These are phyloP conservation scores for Dasypogon diadema DNA, from an alignment of 2,888 invertebrate genomes.

Conservation along the genomic window DNA sequence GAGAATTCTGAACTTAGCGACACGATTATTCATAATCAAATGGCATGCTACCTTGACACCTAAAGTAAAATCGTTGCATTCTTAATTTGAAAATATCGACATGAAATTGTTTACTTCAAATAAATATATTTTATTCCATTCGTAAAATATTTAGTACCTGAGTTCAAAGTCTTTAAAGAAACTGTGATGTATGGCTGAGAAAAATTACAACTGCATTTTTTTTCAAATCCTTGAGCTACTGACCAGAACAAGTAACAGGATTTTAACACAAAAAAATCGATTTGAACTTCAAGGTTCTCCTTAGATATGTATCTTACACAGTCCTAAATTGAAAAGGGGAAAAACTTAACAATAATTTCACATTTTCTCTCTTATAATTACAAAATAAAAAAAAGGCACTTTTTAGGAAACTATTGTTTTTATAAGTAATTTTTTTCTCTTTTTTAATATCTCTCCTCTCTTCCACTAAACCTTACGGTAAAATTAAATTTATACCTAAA, in stretches of 20 bases:
- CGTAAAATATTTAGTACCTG: slow-evolving; percentile 42
- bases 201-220: slow-evolving; percentile 23
- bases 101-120: no score
- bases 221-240: background rate
- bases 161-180: slow-evolving; percentile 25
- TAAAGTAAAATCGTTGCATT: no score
- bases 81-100: no score
- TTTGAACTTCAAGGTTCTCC: slow-evolving; percentile 52
- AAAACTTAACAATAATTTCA: slow-evolving; percentile 43
- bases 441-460: slow-evolving; percentile 5
- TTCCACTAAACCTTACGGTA: background rate
- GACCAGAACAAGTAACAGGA: slow-evolving; percentile 20
- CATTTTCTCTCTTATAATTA: slow-evolving; percentile 36
- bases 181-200: slow-evolving; percentile 39
- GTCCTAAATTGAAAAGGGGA: background rate
- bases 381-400: slow-evolving; percentile 53
- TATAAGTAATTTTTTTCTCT: slow-evolving; percentile 38
- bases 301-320: slow-evolving; percentile 22
- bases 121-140: slow-evolving; percentile 3
- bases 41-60: no score
- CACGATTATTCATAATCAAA: no score
- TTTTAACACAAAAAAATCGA: slow-evolving; percentile 35
- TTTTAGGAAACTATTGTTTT: slow-evolving; percentile 55
- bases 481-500: slow-evolving; percentile 9
- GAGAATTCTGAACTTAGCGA: no score